phyloP scores from a whole-genome alignment of 2,113 vertebrate species.

The Pyxicephalus adspersus region DNA sequence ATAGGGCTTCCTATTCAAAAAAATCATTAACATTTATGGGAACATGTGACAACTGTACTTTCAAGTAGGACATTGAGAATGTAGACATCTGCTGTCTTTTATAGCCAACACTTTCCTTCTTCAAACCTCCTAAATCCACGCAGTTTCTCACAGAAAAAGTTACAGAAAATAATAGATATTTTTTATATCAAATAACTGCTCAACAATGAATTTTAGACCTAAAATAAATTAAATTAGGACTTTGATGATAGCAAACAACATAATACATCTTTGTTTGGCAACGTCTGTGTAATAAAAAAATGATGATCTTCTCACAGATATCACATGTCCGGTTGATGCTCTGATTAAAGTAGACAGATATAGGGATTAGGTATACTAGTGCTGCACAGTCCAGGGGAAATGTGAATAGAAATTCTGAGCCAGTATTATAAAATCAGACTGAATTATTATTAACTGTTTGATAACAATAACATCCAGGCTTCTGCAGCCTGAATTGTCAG shows the following conservation, averaged over 20 bases:
- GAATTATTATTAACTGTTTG: too few relatives aligned
- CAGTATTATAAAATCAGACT: neutral
- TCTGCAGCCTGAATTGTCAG: too few relatives aligned
- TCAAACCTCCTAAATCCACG: neutral
- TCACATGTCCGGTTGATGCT: constrained; percentile 32
- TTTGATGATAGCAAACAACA: constrained; percentile 40
- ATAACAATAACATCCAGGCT: too few relatives aligned
- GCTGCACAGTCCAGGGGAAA: neutral
- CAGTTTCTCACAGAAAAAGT: neutral
- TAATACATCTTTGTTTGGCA: constrained; percentile 46
- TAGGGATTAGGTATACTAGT: constrained; percentile 10
- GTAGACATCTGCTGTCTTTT: too few relatives aligned
- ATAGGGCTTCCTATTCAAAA: too few relatives aligned
- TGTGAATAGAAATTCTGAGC: neutral
- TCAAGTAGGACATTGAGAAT: too few relatives aligned
- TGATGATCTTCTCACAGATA: constrained; percentile 41
- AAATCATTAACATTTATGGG: too few relatives aligned
- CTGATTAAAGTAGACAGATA: constrained; percentile 10
- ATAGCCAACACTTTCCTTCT: neutral
- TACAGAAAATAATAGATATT: constrained; percentile 9
- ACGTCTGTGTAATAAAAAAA: constrained; percentile 11
- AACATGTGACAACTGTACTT: too few relatives aligned
- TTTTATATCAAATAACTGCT: constrained; percentile 19
- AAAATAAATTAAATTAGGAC: constrained; percentile 15
- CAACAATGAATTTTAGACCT: constrained; percentile 1